These are phyloP conservation scores for Heliconius hewitsoni DNA, from an alignment of 1,140 invertebrate genomes.

Conservation along the genomic window DNA sequence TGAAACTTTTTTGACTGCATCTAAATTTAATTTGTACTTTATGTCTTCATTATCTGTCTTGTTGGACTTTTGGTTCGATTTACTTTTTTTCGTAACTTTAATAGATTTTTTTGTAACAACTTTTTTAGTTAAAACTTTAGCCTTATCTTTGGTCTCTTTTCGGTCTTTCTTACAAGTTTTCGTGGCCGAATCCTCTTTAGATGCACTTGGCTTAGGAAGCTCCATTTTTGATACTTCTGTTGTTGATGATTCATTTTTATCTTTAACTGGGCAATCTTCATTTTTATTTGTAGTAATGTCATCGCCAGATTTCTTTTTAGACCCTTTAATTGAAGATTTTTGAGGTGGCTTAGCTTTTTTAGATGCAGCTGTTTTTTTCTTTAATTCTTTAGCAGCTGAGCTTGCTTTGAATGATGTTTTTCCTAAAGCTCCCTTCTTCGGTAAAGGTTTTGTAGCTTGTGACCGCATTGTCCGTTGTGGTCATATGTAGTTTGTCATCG, in stretches of 20 bases:
- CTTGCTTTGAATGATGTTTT: constrained; percentile 67
- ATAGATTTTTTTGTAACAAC: constrained; percentile 54
- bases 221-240: constrained; percentile 50
- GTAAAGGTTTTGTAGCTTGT: constrained; percentile 71
- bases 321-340: constrained; percentile 54
- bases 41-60: constrained; percentile 53
- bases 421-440: constrained; percentile 67
- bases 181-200: constrained; percentile 56
- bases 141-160: constrained; percentile 67
- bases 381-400: constrained; percentile 55
- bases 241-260: constrained; percentile 50
- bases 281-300: constrained; percentile 50
- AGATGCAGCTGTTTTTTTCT: constrained; percentile 55
- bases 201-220: constrained; percentile 47
- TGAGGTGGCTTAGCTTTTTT: constrained; percentile 64
- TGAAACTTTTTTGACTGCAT: constrained; percentile 54
- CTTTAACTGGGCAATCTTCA: constrained; percentile 46
- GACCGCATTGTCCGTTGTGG: constrained; percentile 74
- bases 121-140: constrained; percentile 62
- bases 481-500: constrained; percentile 65
- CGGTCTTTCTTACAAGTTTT: constrained; percentile 69
- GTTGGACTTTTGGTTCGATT: constrained; percentile 44
- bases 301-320: constrained; percentile 59
- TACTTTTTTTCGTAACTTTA: constrained; percentile 51
- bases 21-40: constrained; percentile 73